These are phyloP conservation scores for Seladonia tumulorum DNA, from an alignment of 2,888 invertebrate genomes.

Conservation along the genomic window DNA sequence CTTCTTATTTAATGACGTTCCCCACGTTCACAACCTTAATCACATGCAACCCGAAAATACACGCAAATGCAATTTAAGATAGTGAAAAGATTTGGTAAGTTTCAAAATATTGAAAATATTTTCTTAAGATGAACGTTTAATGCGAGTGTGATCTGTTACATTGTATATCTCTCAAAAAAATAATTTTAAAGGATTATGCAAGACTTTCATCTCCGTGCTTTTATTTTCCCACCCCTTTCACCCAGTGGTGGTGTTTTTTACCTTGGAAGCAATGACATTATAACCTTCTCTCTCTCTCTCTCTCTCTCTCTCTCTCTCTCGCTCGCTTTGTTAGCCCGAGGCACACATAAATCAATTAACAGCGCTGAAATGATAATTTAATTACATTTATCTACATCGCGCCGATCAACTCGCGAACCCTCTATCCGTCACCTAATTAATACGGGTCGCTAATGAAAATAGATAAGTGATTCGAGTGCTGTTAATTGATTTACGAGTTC, in stretches of 20 bases:
- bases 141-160: background rate
- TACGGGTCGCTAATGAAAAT: background rate
- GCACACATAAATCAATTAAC: background rate
- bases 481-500: constrained; percentile 10
- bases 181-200: background rate
- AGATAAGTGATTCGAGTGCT: background rate
- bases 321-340: background rate
- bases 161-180: background rate
- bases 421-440: background rate
- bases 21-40: too few relatives aligned
- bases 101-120: too few relatives aligned
- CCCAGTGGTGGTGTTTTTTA: background rate
- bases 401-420: constrained; percentile 12
- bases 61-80: too few relatives aligned
- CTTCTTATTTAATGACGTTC: too few relatives aligned
- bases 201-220: background rate
- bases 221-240: background rate
- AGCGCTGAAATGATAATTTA: background rate
- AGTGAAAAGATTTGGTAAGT: too few relatives aligned
- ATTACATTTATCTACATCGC: constrained; percentile 9
- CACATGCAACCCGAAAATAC: too few relatives aligned
- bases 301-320: background rate
- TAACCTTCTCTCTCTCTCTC: background rate
- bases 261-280: background rate
- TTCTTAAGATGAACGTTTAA: background rate